Evolutionary conservation across 2,113 vertebrate species (phyloP), one percentile per base, ranked within the genome.

Genomic region (Naja naja): DNA sequence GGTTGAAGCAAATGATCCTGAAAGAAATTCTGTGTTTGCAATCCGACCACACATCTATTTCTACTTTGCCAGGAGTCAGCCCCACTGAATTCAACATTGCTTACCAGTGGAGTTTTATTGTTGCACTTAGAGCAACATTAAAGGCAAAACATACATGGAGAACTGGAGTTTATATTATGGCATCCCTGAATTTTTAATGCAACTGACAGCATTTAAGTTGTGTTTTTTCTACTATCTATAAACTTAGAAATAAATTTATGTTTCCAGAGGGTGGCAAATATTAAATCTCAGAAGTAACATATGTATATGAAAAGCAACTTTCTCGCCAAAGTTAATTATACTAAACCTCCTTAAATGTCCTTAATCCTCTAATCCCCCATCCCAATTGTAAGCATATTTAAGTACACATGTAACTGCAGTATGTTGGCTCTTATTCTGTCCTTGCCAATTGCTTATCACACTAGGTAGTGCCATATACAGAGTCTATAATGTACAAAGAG

Each of bases 11-110:
- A 69, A 85, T 45, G 53, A 85, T 5, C 2, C 23, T 20, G 47
- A 39, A 92, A 88, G 9, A 30, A 95, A 93, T 85, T 85, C 34
- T 90, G 92, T 89, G 14, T 74, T 39, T 43, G 45, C 43, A 91
- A 87, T 60, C 49, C 16, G 30, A 56, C 64, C 23, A 5, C 30
- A 87, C 49, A 87, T 20, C 4, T 90, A 54, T 81, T 39, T 34
- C 22, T 87, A 47, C 43, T 49, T 91, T 23, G 27, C 10, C 39
- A 55, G 43, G 27, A 91, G 20, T 87, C 34, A 81, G 74, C 18
- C 74, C 18, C 74, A 81, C 74, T 43, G 74, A 81, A 81, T 43
- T 81, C 74, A 81, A 22, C 74, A 81, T 43, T 81, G 74, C 34
- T 81, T 81, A 81, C 34, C 74, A 43, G 34, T 81, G 34, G 74